phyloP scores from a whole-genome alignment of 64 coral and sea anemone genomes.

The Actinia tenebrosa region DNA sequence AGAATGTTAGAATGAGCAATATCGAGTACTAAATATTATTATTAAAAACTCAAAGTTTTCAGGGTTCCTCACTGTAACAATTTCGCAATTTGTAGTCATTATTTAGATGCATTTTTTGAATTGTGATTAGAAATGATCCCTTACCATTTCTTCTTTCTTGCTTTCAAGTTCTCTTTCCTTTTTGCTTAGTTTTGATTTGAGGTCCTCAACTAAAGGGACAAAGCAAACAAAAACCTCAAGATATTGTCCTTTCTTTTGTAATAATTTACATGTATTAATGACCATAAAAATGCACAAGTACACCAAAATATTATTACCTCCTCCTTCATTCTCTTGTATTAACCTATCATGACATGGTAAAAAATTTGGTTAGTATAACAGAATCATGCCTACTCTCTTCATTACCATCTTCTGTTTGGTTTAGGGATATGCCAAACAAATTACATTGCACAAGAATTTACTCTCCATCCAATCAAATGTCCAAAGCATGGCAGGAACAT shows the following conservation, averaged over 20 bases:
- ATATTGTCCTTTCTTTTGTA: background rate
- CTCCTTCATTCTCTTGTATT: slow-evolving; percentile 78
- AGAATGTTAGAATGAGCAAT: too few relatives aligned
- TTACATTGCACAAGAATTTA: too few relatives aligned
- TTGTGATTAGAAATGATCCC: slow-evolving; percentile 6
- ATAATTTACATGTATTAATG: background rate
- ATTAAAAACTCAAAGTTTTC: too few relatives aligned
- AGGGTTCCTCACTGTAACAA: too few relatives aligned
- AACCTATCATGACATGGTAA: slow-evolving; percentile 37
- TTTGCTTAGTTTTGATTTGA: slow-evolving; percentile 70
- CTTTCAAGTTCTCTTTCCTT: slow-evolving; percentile 72
- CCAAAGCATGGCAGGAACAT: too few relatives aligned
- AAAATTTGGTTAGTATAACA: background rate
- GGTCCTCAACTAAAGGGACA: slow-evolving; percentile 52
- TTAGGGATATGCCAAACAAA: too few relatives aligned
- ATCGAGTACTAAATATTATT: too few relatives aligned
- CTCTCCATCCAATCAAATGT: too few relatives aligned
- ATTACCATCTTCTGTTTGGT: too few relatives aligned
- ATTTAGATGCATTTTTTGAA: background rate
- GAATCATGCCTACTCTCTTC: background rate
- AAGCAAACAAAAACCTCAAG: background rate
- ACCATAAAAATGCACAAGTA: too few relatives aligned
- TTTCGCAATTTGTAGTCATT: too few relatives aligned
- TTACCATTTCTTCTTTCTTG: slow-evolving; percentile 86
- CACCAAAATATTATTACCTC: slow-evolving; percentile 23